Percentiles rank a stretch among this genome's conserved stretches.
Conservation (phyloP, 2,888 invertebrate species). For the Cerastis rubricosa region DNA sequence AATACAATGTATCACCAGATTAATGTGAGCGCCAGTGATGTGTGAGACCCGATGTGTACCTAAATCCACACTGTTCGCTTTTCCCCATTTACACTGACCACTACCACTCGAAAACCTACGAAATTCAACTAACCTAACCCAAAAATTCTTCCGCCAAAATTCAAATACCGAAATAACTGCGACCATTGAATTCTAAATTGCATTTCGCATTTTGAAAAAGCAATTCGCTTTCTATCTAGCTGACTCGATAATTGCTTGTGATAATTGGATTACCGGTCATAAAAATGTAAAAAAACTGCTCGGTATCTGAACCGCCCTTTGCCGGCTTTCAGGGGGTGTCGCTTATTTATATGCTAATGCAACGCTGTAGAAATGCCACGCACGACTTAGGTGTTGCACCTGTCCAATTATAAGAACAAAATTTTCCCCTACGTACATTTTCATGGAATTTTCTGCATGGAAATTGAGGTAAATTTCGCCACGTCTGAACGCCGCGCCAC, state of each 20-base stretch:
- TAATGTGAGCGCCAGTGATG: constrained; percentile 84
- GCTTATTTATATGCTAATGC: constrained; percentile 90
- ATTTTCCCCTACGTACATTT: constrained; percentile 86
- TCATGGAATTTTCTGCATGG: constrained; percentile 86
- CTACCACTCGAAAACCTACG: constrained; percentile 7
- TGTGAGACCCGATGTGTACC: constrained; percentile 73
- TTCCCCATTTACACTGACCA: constrained; percentile 43
- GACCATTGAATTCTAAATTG: constrained; percentile 74
- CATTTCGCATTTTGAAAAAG: constrained; percentile 76
- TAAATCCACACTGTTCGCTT: constrained; percentile 55
- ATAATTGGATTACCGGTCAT: constrained; percentile 88
- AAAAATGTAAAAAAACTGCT: constrained; percentile 85
- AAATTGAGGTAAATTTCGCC: constrained; percentile 82
- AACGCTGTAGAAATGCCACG: constrained; percentile 84
- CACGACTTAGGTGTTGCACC: constrained; percentile 87
- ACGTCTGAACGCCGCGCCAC: constrained; percentile 74
- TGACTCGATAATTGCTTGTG: constrained; percentile 87
- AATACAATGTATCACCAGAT: constrained; percentile 87
- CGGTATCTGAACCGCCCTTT: constrained; percentile 78
- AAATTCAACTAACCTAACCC: constrained; percentile 49
- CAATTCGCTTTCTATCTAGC: constrained; percentile 81
- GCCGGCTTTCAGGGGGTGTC: constrained; percentile 79
- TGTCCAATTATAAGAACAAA: constrained; percentile 89
- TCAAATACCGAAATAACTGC: constrained; percentile 70
- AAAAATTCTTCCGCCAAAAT: constrained; percentile 51